Evolutionary conservation across 2,888 invertebrate genomes (phyloP).

Genomic region (Limnephilus auricula): DNA sequence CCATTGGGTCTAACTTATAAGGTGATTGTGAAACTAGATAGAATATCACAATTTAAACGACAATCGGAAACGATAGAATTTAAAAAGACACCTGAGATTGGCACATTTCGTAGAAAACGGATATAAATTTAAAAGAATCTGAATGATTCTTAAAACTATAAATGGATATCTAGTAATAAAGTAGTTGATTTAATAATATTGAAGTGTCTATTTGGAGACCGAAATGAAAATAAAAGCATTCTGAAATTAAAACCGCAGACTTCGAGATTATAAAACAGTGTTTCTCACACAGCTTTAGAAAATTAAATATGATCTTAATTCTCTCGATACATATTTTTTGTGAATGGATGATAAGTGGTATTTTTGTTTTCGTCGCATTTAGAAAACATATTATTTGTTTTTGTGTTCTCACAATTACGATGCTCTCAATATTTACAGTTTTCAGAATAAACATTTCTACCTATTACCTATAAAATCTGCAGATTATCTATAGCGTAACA

Average conservation of each 20-base stretch:
- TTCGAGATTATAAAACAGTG: neutral
- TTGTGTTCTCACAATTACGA: neutral
- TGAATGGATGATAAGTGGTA: neutral
- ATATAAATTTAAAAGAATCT: constrained; percentile 12
- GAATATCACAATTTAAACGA: neutral
- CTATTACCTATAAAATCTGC: neutral
- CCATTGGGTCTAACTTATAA: neutral
- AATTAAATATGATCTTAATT: neutral
- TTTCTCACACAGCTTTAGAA: neutral
- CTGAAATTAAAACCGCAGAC: neutral
- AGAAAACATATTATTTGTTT: neutral
- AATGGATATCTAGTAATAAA: neutral
- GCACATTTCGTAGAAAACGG: constrained; percentile 3
- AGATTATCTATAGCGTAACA: neutral
- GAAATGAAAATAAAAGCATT: neutral
- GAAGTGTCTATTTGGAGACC: neutral
- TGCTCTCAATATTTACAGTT: neutral
- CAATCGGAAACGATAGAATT: constrained; percentile 28
- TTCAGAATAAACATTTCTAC: neutral
- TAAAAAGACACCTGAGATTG: neutral
- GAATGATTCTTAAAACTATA: neutral
- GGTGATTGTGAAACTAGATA: neutral
- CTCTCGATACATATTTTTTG: no score
- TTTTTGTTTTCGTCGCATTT: neutral
- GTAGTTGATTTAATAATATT: neutral